Conservation (phyloP, 2,888 invertebrate species). For the Terebella lapidaria region DNA sequence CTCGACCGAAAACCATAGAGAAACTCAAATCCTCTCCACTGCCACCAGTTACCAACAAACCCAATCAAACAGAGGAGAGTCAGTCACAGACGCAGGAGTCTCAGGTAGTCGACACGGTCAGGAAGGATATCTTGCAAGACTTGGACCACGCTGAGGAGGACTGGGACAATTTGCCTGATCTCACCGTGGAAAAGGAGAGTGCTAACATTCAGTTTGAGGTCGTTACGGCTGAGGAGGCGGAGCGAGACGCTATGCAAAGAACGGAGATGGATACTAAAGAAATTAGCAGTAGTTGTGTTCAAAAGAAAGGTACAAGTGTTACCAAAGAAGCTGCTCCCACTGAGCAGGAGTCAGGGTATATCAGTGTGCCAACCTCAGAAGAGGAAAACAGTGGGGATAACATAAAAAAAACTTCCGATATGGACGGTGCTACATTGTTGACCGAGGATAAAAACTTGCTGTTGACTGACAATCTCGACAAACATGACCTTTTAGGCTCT, state of each 20-base stretch:
- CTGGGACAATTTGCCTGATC: not conserved
- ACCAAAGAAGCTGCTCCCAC: not conserved
- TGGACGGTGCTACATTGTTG: not conserved
- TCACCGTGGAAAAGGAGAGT: not conserved
- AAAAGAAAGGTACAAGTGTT: no score
- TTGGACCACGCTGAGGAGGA: not conserved
- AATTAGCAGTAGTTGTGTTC: no score
- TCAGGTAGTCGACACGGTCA: not conserved
- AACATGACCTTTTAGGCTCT: not conserved
- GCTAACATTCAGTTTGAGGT: not conserved
- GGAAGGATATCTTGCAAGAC: not conserved
- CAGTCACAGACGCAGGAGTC: no score
- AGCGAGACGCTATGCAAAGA: not conserved
- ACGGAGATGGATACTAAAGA: slow-evolving; percentile 4
- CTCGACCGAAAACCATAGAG: no score
- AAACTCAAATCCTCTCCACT: no score
- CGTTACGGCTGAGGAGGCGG: not conserved
- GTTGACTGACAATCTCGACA: not conserved
- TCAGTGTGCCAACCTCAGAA: slow-evolving; percentile 8
- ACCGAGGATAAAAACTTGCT: not conserved
- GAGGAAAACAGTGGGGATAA: slow-evolving; percentile 15
- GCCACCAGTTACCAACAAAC: no score
- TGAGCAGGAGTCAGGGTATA: slow-evolving; percentile 13
- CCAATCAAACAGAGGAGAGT: no score
- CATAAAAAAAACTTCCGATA: slow-evolving; percentile 2